phyloP scores from a whole-genome alignment of 2,113 vertebrate species.

The Chionis minor region DNA sequence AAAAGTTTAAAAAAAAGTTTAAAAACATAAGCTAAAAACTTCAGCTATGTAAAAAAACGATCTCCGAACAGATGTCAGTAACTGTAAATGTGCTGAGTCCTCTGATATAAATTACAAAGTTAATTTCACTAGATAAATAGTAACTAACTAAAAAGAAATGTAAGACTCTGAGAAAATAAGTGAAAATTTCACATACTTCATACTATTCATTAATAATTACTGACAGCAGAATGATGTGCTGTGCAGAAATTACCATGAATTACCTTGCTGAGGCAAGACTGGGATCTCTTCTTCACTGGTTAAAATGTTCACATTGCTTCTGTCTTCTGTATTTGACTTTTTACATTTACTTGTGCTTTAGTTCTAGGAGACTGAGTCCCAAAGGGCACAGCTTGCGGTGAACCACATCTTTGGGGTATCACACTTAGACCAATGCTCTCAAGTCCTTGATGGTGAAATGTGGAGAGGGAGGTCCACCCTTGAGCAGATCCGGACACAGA shows the following conservation, averaged over 20 bases:
- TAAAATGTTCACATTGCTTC: background rate
- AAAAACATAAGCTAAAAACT: background rate
- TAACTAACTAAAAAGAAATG: background rate
- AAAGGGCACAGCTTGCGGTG: background rate
- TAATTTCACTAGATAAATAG: background rate
- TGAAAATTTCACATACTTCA: background rate
- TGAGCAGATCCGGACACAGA: accelerated
- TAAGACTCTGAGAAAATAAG: background rate
- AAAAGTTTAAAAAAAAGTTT: background rate
- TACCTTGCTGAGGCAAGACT: background rate
- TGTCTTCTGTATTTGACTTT: background rate
- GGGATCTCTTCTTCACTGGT: background rate
- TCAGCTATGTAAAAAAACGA: background rate
- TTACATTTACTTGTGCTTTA: background rate
- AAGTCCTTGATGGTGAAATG: background rate
- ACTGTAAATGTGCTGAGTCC: background rate
- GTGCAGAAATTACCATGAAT: background rate
- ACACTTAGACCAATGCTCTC: background rate
- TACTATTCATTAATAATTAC: background rate
- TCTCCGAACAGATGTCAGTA: background rate
- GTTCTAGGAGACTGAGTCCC: background rate
- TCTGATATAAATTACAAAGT: background rate
- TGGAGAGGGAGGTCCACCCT: background rate
- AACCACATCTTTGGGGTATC: background rate
- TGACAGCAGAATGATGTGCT: background rate